phyloP scores from a whole-genome alignment of 2,888 invertebrate species.

The Unio pictorum region DNA sequence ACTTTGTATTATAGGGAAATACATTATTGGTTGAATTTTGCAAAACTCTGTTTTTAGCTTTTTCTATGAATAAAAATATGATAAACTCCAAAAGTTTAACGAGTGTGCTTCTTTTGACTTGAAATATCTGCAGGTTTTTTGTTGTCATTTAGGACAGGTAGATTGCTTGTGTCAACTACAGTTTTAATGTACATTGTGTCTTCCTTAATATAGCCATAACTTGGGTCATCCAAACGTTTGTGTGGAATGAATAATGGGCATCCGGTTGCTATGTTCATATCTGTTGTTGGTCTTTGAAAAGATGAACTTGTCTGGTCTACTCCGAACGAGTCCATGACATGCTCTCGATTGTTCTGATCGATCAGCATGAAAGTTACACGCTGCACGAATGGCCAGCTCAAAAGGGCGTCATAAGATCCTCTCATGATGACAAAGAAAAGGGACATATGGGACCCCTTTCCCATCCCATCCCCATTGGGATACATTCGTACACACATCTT shows the following conservation, averaged over 20 bases:
- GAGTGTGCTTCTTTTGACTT: too few relatives aligned
- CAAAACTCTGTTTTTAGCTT: too few relatives aligned
- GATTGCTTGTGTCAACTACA: constrained; percentile 34
- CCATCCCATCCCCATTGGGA: constrained; percentile 68
- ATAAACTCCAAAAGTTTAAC: too few relatives aligned
- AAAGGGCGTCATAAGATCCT: constrained; percentile 65
- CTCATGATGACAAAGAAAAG: constrained; percentile 68
- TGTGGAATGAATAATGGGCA: constrained; percentile 62
- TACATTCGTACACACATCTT: constrained; percentile 69
- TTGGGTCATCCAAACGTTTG: constrained; percentile 43
- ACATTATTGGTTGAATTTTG: too few relatives aligned
- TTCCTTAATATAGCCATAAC: constrained; percentile 48
- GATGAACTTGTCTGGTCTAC: constrained; percentile 64
- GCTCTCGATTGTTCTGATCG: constrained; percentile 52
- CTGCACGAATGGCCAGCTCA: constrained; percentile 66
- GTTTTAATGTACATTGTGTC: constrained; percentile 60
- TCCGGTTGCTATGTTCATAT: constrained; percentile 68
- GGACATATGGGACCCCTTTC: constrained; percentile 63
- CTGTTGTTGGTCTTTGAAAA: constrained; percentile 57
- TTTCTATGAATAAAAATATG: too few relatives aligned
- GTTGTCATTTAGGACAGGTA: not conserved
- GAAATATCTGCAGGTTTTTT: too few relatives aligned
- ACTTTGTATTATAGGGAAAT: too few relatives aligned
- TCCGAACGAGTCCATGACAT: constrained; percentile 61
- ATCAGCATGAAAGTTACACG: constrained; percentile 63